Conservation (phyloP, 92 coral and sea anemone species). For the Phenganax marumi region DNA sequence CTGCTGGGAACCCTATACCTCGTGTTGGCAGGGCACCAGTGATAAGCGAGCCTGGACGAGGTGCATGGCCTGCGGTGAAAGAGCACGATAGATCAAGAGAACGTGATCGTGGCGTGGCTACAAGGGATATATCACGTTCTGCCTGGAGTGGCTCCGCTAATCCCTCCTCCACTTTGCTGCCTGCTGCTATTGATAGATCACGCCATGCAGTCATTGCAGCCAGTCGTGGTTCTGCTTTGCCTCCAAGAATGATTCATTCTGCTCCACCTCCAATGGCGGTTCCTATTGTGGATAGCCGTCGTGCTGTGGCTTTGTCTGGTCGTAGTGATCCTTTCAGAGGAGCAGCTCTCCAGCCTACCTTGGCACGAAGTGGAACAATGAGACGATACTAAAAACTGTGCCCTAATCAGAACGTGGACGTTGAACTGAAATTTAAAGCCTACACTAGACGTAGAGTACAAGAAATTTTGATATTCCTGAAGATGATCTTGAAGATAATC, state of each 20-base stretch:
- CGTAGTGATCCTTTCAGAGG: constrained; percentile 41
- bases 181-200: constrained; percentile 31
- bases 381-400: constrained; percentile 13
- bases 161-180: constrained; percentile 20
- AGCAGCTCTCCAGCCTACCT: constrained; percentile 12
- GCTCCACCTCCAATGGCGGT: constrained; percentile 26
- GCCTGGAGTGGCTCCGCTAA: constrained; percentile 33
- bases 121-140: constrained; percentile 37
- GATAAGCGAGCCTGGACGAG: constrained; percentile 65
- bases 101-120: constrained; percentile 78
- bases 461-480: too few species aligned
- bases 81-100: constrained; percentile 72
- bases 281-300: constrained; percentile 31
- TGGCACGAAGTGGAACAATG: constrained; percentile 1
- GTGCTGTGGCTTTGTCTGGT: constrained; percentile 40
- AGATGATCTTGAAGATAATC: too few species aligned
- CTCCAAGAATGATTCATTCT: constrained; percentile 38
- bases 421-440: too few species aligned
- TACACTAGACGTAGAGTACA: too few species aligned
- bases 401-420: too few species aligned
- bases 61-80: constrained; percentile 69
- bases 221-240: constrained; percentile 29
- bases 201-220: constrained; percentile 21
- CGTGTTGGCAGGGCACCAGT: constrained; percentile 64
- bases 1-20: constrained; percentile 48